A percentile compares a stretch with the other conserved stretches of the same genome.
These are phyloP conservation scores for Mercenaria mercenaria DNA, from an alignment of 1,140 invertebrate genomes.

Conservation along the genomic window DNA sequence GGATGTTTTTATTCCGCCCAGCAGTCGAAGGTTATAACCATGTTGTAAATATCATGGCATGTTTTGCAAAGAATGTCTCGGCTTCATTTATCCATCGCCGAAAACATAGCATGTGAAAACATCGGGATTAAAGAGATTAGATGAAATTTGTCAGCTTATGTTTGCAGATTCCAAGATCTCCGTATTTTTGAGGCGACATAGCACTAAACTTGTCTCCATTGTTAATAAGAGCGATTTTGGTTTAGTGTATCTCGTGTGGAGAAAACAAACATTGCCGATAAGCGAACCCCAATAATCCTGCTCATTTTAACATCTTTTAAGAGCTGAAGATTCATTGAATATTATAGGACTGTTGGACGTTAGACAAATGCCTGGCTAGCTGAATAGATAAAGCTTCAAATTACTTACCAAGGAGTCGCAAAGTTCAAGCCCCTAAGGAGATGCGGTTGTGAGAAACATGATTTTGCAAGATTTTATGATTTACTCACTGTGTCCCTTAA, in stretches of 20 bases:
- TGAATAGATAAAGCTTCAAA: no score
- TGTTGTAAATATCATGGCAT: no score
- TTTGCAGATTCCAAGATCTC: constrained; percentile 14
- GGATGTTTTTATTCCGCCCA: no score
- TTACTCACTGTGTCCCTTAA: no score
- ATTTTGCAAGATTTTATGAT: no score
- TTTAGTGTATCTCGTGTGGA: constrained; percentile 4
- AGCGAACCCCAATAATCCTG: neutral
- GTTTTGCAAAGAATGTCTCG: neutral
- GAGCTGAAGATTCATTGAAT: no score
- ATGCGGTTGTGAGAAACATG: no score
- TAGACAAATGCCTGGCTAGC: no score
- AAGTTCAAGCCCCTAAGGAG: no score
- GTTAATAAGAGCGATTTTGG: neutral
- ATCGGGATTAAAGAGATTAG: neutral
- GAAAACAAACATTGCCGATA: constrained; percentile 36
- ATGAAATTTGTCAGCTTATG: constrained; percentile 13
- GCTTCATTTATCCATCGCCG: neutral
- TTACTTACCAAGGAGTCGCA: no score
- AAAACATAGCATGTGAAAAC: neutral
- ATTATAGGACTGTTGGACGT: no score
- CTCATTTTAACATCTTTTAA: neutral
- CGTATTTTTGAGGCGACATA: constrained; percentile 12
- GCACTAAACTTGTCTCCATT: neutral
- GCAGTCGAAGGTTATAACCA: no score